A percentile compares a stretch with the other conserved stretches of the same genome.
Evolutionary conservation across 2,888 invertebrate genomes (phyloP).

Genomic region (Hybos culiciformis): DNA sequence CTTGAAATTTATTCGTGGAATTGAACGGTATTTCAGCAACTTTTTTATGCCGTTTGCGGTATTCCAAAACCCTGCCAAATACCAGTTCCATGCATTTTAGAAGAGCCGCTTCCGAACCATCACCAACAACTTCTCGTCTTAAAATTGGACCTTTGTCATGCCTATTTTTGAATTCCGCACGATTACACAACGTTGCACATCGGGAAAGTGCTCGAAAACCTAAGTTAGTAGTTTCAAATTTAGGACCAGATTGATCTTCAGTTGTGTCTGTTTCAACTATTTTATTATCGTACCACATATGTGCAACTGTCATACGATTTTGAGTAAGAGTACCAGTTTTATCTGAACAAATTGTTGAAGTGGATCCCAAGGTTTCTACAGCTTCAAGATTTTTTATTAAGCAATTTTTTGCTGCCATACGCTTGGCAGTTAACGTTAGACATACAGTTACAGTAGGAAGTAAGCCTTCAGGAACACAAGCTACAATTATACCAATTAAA

Average conservation of each 20-base stretch:
- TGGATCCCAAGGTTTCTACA: slow-evolving; percentile 96
- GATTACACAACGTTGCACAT: slow-evolving; percentile 92
- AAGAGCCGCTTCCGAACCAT: slow-evolving; percentile 88
- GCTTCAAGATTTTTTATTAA: slow-evolving; percentile 99
- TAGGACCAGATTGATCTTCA: slow-evolving; percentile 93
- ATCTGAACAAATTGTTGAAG: slow-evolving; percentile 99
- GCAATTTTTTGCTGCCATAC: slow-evolving; percentile 99
- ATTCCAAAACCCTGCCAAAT: slow-evolving; percentile 70
- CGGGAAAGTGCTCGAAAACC: slow-evolving; percentile 83
- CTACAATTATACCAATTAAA: slow-evolving; percentile 98
- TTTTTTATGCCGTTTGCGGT: slow-evolving; percentile 76
- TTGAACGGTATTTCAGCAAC: slow-evolving; percentile 88
- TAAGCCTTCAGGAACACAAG: slow-evolving; percentile 97
- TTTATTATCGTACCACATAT: slow-evolving; percentile 98
- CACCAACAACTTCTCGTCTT: slow-evolving; percentile 88
- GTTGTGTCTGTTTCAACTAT: slow-evolving; percentile 98
- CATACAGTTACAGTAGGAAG: slow-evolving; percentile 98
- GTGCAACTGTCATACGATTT: slow-evolving; percentile 98
- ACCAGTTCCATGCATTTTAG: slow-evolving; percentile 89
- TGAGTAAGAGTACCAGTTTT: slow-evolving; percentile 98
- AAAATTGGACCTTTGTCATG: slow-evolving; percentile 86
- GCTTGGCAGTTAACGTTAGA: slow-evolving; percentile 93
- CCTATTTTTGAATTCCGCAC: slow-evolving; percentile 94
- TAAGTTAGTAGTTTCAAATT: slow-evolving; percentile 74
- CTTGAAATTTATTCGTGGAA: slow-evolving; percentile 89